These are phyloP conservation scores for Psix sp. DNA, from an alignment of 1,140 invertebrate species.

Conservation along the genomic window DNA sequence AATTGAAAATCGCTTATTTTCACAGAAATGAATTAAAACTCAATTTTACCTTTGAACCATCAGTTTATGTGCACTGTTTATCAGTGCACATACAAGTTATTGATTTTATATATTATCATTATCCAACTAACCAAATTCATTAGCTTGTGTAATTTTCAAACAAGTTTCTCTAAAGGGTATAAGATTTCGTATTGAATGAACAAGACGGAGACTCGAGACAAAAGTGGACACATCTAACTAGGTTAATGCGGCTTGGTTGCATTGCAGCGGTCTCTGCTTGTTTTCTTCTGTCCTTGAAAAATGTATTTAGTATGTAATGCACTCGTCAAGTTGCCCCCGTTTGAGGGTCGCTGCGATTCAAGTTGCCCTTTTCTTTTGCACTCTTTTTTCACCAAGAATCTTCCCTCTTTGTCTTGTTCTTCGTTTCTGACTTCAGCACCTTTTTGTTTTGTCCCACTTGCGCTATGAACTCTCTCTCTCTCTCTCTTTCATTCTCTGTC, in stretches of 20 bases:
- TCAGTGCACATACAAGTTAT: no score
- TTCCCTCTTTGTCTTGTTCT: constrained; percentile 15
- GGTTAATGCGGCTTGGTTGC: constrained; percentile 55
- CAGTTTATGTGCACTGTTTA: no score
- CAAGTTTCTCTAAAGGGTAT: not conserved
- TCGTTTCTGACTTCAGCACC: constrained; percentile 9
- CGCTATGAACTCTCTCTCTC: constrained; percentile 52
- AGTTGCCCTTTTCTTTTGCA: constrained; percentile 6
- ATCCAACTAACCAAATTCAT: no score
- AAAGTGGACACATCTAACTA: constrained; percentile 46
- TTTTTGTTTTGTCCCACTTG: constrained; percentile 32
- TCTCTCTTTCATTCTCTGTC: constrained; percentile 43
- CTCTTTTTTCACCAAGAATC: not conserved
- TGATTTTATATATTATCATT: no score
- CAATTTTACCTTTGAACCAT: no score
- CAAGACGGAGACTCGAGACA: constrained; percentile 8
- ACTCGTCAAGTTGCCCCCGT: constrained; percentile 39
- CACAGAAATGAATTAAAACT: no score
- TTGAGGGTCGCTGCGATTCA: constrained; percentile 17
- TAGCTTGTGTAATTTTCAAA: no score
- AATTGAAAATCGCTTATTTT: no score
- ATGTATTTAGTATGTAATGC: constrained; percentile 55
- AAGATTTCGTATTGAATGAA: constrained; percentile 5
- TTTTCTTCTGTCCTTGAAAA: constrained; percentile 65
- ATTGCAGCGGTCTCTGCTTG: constrained; percentile 13